Evolutionary conservation across 2,888 invertebrate genomes (phyloP).

Genomic region (Isoperla grammatica): DNA sequence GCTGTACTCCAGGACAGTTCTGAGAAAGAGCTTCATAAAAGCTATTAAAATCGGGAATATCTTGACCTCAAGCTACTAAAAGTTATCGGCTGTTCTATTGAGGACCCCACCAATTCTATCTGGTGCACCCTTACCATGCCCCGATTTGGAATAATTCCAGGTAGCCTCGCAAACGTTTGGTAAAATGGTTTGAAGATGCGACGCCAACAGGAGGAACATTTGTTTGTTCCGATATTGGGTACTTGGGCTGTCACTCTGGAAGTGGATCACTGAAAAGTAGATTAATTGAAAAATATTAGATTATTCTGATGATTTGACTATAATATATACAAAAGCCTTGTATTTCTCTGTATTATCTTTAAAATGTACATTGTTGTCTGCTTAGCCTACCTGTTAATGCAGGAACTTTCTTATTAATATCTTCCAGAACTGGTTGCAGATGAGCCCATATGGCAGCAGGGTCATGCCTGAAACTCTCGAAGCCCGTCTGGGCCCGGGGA

Average conservation of each 20-base stretch:
- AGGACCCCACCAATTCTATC: conserved; percentile 16
- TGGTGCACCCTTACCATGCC: conserved; percentile 21
- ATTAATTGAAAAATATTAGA: too few species aligned
- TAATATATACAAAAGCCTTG: too few species aligned
- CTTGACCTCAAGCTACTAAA: conserved; percentile 12
- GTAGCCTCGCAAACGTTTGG: neutral
- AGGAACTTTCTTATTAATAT: neutral
- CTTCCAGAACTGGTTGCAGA: neutral
- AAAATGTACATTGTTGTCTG: too few species aligned
- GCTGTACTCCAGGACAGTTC: neutral
- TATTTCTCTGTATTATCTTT: too few species aligned
- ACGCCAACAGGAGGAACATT: conserved; percentile 9
- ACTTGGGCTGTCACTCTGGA: conserved; percentile 15
- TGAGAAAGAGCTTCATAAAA: conserved; percentile 5
- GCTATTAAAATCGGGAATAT: conserved; percentile 10
- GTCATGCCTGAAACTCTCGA: neutral
- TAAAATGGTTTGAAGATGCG: conserved; percentile 3
- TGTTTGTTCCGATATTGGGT: conserved; percentile 13
- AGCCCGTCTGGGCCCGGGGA: too few species aligned
- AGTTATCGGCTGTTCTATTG: conserved; percentile 15
- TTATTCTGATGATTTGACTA: too few species aligned
- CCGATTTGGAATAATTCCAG: conserved; percentile 19
- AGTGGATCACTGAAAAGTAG: conserved; percentile 1
- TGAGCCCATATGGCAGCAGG: conserved; percentile 3
- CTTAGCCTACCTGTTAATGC: neutral